A percentile compares a stretch with the other conserved stretches of the same genome.
Conservation (phyloP, 2,113 vertebrate species). For the Sterna hirundo region DNA sequence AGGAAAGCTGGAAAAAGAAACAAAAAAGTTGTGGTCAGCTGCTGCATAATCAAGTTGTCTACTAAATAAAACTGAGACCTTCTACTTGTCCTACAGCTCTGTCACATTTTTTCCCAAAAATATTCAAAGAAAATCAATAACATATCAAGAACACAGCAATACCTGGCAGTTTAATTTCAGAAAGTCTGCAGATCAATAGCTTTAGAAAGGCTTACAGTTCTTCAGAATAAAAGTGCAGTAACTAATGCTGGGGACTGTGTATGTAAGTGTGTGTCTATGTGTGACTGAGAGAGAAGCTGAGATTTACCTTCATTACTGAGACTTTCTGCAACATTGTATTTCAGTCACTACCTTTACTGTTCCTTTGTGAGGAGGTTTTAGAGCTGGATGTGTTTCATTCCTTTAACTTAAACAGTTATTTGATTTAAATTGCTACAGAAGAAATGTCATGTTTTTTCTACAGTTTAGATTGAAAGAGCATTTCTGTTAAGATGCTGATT, state of each 20-base stretch:
- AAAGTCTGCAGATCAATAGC: slow-evolving; percentile 56
- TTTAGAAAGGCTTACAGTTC: slow-evolving; percentile 43
- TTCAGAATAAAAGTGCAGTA: slow-evolving; percentile 9
- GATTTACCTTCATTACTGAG: background rate
- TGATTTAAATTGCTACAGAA: background rate
- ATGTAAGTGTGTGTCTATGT: accelerated
- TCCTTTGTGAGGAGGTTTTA: background rate
- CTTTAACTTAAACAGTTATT: background rate
- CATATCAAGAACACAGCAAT: slow-evolving; percentile 80
- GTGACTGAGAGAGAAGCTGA: background rate
- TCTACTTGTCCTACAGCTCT: slow-evolving; percentile 26
- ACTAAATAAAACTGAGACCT: slow-evolving; percentile 41
- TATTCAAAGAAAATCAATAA: slow-evolving; percentile 78
- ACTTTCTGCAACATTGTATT: background rate
- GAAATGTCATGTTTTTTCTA: background rate
- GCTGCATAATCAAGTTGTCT: slow-evolving; percentile 32
- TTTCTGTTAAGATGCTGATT: background rate
- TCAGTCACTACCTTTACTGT: background rate
- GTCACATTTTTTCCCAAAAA: background rate
- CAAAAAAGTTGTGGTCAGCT: background rate
- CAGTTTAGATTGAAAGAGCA: background rate
- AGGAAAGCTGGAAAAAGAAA: background rate
- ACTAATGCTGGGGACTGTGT: background rate
- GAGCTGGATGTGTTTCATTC: background rate
- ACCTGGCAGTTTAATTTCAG: slow-evolving; percentile 86